Base-by-base conservation (phyloP, 1,140 invertebrate genomes). In the Drosophila nigrodunni region DNA sequence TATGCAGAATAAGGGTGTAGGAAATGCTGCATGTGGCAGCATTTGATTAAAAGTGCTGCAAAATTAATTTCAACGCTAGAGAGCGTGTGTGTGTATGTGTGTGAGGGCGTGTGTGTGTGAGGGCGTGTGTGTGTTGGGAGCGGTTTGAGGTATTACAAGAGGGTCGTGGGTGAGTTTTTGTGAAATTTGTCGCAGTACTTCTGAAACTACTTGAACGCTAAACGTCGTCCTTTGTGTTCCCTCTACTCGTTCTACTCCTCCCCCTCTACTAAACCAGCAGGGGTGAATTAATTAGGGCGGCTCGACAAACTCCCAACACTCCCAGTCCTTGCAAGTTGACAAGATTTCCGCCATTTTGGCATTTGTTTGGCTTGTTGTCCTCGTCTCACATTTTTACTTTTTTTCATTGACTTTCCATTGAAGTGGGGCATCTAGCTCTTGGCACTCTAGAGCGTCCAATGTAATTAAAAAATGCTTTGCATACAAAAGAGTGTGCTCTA, bases 21-120 rank as follows among this genome's bases (percentile, higher is more conserved):
- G 35, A 54, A 15, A 8, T 10, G 77, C 54, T 44, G 65, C 87
- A 90, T 91, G 90, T 91, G 89, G 79, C 89, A 91, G 89, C 79
- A 90, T 89, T 91, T 91, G 81, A 91, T 91, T 91, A 91, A 91
- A 91, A 88, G 81, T 77, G 74, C 80, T 80, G 77, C 74, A 57
- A 81, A 89, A 89, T 89, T 89, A 85, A 89, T 89, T 85, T 85
- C 82, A 64, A 47, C 55, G 30, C 44, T 47, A 18, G 2, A 41
- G 13, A 35, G 13, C 9, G 34, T 60, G 55, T 58, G 50, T 21
- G 10, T 9, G 41, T n/a, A n/a, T 43, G 11, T 43, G 41, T 35
- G 41, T n/a, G 11, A 7, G n/a, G 50, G 30, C 5, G 50, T 3
- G 41, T 43, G 11, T 43, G 41, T 35, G 41, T n/a, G 11, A 7